These are phyloP conservation scores for Arion vulgaris DNA, from an alignment of 1,140 invertebrate species.

Conservation along the genomic window DNA sequence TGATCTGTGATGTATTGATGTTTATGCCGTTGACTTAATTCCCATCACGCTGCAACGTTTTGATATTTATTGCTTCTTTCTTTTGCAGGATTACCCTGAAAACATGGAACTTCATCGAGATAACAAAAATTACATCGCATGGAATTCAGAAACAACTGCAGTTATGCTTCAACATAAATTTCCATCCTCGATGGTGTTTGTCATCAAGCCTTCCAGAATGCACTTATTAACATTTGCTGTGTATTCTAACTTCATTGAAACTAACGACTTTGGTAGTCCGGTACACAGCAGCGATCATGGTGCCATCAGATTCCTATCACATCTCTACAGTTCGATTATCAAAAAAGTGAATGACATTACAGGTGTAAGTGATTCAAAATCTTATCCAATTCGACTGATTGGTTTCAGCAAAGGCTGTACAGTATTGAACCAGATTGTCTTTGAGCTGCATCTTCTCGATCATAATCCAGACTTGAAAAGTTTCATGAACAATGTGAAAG, in stretches of 20 bases:
- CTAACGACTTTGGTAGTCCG: constrained; percentile 81
- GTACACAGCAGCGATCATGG: constrained; percentile 70
- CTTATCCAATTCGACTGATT: constrained; percentile 67
- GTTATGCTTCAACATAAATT: constrained; percentile 80
- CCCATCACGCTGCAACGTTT: background rate
- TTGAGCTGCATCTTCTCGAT: constrained; percentile 80
- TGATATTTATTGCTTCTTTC: background rate
- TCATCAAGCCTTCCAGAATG: constrained; percentile 84
- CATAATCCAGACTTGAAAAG: constrained; percentile 40
- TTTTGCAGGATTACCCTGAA: constrained; percentile 84
- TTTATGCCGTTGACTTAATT: too few relatives aligned
- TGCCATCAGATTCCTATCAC: constrained; percentile 74
- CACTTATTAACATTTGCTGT: constrained; percentile 87
- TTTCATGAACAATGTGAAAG: constrained; percentile 67
- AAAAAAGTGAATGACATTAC: background rate
- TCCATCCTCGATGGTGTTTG: constrained; percentile 80
- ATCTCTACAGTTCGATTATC: constrained; percentile 65
- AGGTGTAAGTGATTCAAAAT: background rate
- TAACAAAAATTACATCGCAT: constrained; percentile 81
- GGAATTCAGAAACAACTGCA: constrained; percentile 85
- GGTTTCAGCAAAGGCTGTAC: constrained; percentile 95
- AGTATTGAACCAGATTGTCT: constrained; percentile 89
- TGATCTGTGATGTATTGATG: too few relatives aligned
- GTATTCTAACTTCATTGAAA: constrained; percentile 88
- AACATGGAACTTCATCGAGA: constrained; percentile 82